Evolutionary conservation across 2,113 vertebrate species (phyloP).

Genomic region (Phalacrocorax brasilianus): DNA sequence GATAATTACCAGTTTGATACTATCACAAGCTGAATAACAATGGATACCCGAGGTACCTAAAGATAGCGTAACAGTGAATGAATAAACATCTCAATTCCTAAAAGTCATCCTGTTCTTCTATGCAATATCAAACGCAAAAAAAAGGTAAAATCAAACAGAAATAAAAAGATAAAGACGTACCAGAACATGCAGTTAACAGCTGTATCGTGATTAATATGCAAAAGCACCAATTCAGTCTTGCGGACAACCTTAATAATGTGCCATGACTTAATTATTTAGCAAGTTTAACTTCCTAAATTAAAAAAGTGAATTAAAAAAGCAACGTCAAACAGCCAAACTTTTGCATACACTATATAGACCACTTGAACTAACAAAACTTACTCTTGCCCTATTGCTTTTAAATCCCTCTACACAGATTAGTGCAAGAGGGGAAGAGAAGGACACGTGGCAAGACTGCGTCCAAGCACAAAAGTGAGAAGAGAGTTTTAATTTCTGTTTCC

Average conservation of each 20-base stretch:
- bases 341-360: background rate
- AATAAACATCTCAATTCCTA: background rate
- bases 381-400: background rate
- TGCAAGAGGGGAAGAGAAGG: background rate
- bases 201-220: background rate
- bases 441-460: background rate
- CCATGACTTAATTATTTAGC: background rate
- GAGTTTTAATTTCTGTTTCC: background rate
- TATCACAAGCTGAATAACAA: background rate
- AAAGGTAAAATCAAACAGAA: background rate
- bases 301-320: background rate
- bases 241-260: background rate
- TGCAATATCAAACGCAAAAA: background rate
- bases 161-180: background rate
- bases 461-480: background rate
- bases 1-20: background rate
- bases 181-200: background rate
- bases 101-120: background rate
- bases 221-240: background rate
- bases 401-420: background rate
- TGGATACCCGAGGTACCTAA: background rate
- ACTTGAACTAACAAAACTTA: background rate
- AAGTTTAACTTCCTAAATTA: background rate
- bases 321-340: background rate
- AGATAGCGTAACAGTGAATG: background rate